Evolutionary conservation across 2,888 invertebrate species (phyloP), one percentile per base, ranked within the genome.

Genomic region (Xylota segnis): DNA sequence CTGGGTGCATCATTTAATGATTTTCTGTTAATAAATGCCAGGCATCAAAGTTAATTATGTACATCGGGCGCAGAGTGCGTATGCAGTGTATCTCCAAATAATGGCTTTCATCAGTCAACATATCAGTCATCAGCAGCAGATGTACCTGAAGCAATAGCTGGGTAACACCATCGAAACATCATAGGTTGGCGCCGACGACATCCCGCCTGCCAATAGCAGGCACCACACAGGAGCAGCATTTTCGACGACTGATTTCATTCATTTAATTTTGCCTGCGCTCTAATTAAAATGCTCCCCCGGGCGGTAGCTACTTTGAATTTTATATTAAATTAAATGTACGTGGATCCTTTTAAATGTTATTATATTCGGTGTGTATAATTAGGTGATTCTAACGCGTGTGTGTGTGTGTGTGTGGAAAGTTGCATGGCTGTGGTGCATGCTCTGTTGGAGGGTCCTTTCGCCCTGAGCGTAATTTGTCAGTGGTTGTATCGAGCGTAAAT

Each of bases 261-360:
- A 45, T 68, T 78, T 54, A 78, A 68, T 54, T 72, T 32, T 54
- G 66, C 43, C 61, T 37, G 37, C 61, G 72, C 40, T 68, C 78
- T 78, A 83, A 83, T 83, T 83, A 83, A 83, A 78, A 72, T 14
- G 72, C 68, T 63, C 58, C 84, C 81, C 81, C 70, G 68, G 65
- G 81, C 70, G 43, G 75, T 27, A 65, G 78, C 75, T 82, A 78
- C 78, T 87, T 86, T 78, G 78, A 87, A 87, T 87, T 83, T 82
- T 83, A 87, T 87, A 82, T 83, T 78, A 82, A 87, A 87, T 87
- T 87, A 87, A 78, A 83, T 72, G 71, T 76, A 75, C 75, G 75
- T 68, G 78, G 34, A 65, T 82, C 78, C 87, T 78, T 78, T 78
- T 86, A 86, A 87, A 82, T 78, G 81, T 66, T 86, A 77, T 86